These are phyloP conservation scores for Matsumyia berberina DNA, from an alignment of 2,888 invertebrate genomes.

Conservation along the genomic window DNA sequence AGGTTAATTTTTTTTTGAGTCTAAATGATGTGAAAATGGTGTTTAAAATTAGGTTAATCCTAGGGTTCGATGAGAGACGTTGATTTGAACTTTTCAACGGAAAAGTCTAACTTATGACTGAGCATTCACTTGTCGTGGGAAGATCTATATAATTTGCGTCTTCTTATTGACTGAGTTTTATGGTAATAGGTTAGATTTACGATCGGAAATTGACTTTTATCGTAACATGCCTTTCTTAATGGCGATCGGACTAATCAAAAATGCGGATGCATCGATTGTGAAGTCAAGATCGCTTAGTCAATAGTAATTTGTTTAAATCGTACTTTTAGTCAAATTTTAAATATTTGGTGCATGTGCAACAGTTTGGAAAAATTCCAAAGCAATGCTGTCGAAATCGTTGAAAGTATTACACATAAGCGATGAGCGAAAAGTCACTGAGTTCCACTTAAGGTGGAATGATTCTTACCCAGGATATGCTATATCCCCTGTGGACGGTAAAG, in stretches of 20 bases:
- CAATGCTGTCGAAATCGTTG: no score
- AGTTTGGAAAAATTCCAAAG: no score
- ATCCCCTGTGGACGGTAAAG: no score
- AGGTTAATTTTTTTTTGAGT: not conserved
- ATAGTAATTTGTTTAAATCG: no score
- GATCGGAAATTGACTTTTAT: slow-evolving; percentile 35
- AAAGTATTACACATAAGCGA: no score
- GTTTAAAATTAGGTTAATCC: slow-evolving; percentile 32
- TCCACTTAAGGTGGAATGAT: no score
- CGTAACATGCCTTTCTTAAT: not conserved
- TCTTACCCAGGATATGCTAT: no score
- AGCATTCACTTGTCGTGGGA: slow-evolving; percentile 24
- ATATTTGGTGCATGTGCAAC: no score
- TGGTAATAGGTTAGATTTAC: slow-evolving; percentile 12
- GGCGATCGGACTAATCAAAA: not conserved
- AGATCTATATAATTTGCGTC: slow-evolving; percentile 14
- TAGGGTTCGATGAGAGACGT: not conserved
- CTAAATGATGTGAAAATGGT: slow-evolving; percentile 29
- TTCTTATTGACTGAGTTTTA: slow-evolving; percentile 13
- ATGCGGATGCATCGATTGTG: not conserved
- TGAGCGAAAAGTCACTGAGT: no score
- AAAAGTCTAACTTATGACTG: slow-evolving; percentile 14
- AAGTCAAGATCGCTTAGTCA: not conserved
- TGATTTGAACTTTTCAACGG: slow-evolving; percentile 5
- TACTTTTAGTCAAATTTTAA: no score